These are phyloP conservation scores for Thalassoma bifasciatum DNA, from an alignment of 2,113 vertebrate species.

Conservation along the genomic window DNA sequence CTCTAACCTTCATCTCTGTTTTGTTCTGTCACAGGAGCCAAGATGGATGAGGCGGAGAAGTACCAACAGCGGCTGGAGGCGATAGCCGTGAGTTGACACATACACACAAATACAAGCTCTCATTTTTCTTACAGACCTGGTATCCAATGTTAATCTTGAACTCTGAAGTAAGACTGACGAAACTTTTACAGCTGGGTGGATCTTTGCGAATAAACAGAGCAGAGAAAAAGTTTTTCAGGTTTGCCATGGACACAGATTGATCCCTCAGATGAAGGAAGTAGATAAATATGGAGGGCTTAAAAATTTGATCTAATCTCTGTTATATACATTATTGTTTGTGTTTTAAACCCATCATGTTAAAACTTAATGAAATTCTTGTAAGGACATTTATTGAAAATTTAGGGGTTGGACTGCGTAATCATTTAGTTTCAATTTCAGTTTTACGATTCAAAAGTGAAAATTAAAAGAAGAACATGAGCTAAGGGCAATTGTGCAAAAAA, in stretches of 20 bases:
- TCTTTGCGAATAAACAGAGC: background rate
- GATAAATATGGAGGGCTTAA: no score
- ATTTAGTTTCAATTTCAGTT: no score
- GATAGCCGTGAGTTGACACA: conserved; percentile 80
- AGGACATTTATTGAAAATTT: no score
- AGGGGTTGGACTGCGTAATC: no score
- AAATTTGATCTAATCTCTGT: no score
- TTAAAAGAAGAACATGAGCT: no score
- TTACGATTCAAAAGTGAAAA: no score
- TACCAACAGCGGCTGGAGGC: conserved; percentile 84
- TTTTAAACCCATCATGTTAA: no score
- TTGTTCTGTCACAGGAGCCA: conserved; percentile 70
- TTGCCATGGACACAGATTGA: background rate
- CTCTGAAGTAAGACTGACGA: background rate
- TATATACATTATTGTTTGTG: no score
- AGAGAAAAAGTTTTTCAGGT: background rate
- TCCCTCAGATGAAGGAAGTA: background rate
- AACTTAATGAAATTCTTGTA: no score
- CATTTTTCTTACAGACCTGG: background rate
- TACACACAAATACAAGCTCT: conserved; percentile 17
- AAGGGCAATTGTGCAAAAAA: no score
- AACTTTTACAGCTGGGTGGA: background rate
- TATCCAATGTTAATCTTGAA: background rate
- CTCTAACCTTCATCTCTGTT: conserved; percentile 36
- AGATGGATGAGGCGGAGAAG: conserved; percentile 84